Evolutionary conservation across 2,888 invertebrate species (phyloP).

Genomic region (Drosophila kuntzei): DNA sequence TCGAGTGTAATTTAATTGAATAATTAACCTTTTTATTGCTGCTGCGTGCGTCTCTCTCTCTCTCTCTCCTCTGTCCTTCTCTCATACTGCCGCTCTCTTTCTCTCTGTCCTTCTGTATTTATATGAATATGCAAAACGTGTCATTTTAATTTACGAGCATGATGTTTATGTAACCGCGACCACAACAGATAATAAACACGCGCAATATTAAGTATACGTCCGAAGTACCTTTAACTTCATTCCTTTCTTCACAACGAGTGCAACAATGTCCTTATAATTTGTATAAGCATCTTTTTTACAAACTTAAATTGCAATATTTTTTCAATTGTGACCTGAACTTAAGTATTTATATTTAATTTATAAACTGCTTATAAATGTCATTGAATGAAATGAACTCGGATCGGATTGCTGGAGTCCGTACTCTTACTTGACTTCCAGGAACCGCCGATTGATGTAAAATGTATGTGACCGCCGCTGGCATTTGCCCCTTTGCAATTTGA

Average conservation of each 20-base stretch:
- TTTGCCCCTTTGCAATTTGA: not conserved
- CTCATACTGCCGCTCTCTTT: not conserved
- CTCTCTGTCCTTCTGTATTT: slow-evolving; percentile 6
- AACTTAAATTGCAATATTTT: slow-evolving; percentile 14
- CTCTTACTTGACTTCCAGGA: slow-evolving; percentile 37
- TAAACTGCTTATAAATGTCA: slow-evolving; percentile 14
- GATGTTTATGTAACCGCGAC: slow-evolving; percentile 67
- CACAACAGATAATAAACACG: slow-evolving; percentile 80
- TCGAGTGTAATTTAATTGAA: slow-evolving; percentile 82
- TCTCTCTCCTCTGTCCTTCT: slow-evolving; percentile 6
- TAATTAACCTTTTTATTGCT: slow-evolving; percentile 80
- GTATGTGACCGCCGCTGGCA: slow-evolving; percentile 37
- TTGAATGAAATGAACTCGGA: slow-evolving; percentile 2
- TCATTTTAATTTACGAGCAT: slow-evolving; percentile 81
- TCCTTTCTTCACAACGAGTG: not conserved
- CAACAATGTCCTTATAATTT: slow-evolving; percentile 1
- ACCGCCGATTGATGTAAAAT: slow-evolving; percentile 68
- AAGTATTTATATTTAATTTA: slow-evolving; percentile 8
- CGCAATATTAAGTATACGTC: slow-evolving; percentile 77
- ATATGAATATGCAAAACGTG: slow-evolving; percentile 78
- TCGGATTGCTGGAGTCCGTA: not conserved
- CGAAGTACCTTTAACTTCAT: slow-evolving; percentile 9
- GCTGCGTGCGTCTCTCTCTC: slow-evolving; percentile 33
- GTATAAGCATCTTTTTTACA: not conserved
- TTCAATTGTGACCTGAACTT: not conserved